Conservation (phyloP, 2,113 vertebrate species). For the Ceyx melanurus region DNA sequence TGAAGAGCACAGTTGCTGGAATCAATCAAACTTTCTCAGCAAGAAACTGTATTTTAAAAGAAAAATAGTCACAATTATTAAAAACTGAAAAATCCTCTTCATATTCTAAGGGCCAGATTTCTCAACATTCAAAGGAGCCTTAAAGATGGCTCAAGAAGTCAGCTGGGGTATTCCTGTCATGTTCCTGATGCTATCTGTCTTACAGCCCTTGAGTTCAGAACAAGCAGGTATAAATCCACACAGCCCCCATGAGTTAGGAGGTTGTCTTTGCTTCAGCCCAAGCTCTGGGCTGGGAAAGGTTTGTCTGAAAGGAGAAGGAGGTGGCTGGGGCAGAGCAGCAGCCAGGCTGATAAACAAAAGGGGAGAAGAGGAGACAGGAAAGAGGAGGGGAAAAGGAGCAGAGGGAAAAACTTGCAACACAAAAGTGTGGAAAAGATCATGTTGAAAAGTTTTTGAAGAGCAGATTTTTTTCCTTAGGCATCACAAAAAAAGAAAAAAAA, state of each 20-base stretch:
- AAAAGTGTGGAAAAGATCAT: not conserved
- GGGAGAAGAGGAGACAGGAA: not conserved
- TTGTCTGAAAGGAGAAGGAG: not conserved
- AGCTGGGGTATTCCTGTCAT: not conserved
- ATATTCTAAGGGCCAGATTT: not conserved
- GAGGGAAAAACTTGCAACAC: not conserved
- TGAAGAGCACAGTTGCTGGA: not conserved
- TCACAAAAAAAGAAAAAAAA: too few relatives aligned
- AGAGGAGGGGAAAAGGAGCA: too few relatives aligned
- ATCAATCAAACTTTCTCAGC: slow-evolving; percentile 23
- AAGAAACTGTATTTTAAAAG: not conserved
- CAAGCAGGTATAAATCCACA: not conserved
- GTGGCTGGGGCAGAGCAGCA: not conserved
- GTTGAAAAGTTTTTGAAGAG: not conserved
- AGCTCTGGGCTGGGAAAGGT: not conserved
- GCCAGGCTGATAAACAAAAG: not conserved
- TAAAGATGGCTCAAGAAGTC: not conserved
- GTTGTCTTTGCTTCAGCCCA: not conserved
- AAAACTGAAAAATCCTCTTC: not conserved
- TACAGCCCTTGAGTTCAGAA: not conserved
- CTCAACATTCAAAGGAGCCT: not conserved
- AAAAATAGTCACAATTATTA: not conserved
- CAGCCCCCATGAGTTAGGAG: not conserved
- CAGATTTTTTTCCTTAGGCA: not conserved
- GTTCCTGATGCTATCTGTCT: not conserved